Percentiles rank a stretch among this genome's conserved stretches.
These are phyloP conservation scores for Homarus americanus DNA, from an alignment of 1,140 invertebrate species.

Conservation along the genomic window DNA sequence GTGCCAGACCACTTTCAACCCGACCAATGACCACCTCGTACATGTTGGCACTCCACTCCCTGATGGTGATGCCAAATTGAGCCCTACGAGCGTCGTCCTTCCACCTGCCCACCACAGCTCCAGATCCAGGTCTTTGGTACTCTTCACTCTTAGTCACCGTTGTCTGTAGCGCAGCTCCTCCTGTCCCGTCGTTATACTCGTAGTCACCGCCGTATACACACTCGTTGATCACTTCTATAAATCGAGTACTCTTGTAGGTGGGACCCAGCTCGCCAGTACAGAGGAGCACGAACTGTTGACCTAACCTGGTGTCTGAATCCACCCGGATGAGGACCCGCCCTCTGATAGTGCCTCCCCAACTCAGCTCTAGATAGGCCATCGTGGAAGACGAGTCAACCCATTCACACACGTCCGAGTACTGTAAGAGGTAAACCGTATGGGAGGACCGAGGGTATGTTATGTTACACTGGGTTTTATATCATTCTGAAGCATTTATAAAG, in stretches of 20 bases:
- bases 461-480: no score
- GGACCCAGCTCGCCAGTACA: slow-evolving; percentile 15
- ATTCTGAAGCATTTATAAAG: no score
- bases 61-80: slow-evolving; percentile 4
- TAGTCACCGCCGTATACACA: not conserved
- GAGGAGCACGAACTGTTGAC: slow-evolving; percentile 8
- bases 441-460: no score
- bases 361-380: not conserved
- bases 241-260: not conserved
- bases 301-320: not conserved
- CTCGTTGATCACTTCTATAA: not conserved
- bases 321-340: slow-evolving; percentile 19
- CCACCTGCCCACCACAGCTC: not conserved
- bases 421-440: no score
- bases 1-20: not conserved
- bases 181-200: not conserved
- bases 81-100: no score
- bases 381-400: not conserved
- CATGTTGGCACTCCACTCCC: not conserved
- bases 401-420: not conserved
- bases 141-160: not conserved
- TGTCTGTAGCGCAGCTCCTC: not conserved
- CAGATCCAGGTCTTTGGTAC: not conserved
- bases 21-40: not conserved
- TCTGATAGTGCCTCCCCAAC: not conserved